Evolutionary conservation across 2,888 invertebrate species (phyloP).

Genomic region (Nipponacmea schrenckii): DNA sequence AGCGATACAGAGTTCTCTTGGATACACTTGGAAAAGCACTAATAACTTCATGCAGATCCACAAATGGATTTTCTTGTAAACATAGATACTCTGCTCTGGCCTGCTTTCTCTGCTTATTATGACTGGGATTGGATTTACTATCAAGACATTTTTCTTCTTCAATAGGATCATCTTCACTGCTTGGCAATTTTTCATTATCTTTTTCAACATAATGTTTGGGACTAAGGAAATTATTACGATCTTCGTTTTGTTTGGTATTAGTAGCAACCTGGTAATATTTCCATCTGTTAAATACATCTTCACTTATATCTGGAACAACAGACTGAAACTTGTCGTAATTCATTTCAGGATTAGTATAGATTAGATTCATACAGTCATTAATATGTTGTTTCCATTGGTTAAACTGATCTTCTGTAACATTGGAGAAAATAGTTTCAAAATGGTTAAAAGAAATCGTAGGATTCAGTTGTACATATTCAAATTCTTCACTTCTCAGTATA

Average conservation of each 20-base stretch:
- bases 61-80: slow-evolving; percentile 14
- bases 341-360: neutral
- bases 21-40: slow-evolving; percentile 14
- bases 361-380: neutral
- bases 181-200: neutral
- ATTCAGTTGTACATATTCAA: slow-evolving; percentile 29
- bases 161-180: neutral
- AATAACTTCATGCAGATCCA: slow-evolving; percentile 16
- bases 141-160: neutral
- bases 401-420: slow-evolving; percentile 32
- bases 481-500: slow-evolving; percentile 21
- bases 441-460: slow-evolving; percentile 31
- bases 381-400: slow-evolving; percentile 34
- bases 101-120: slow-evolving; percentile 11
- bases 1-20: slow-evolving; percentile 17
- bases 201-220: neutral
- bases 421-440: slow-evolving; percentile 28
- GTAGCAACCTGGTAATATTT: slow-evolving; percentile 7
- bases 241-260: neutral
- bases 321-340: neutral
- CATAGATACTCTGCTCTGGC: slow-evolving; percentile 16
- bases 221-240: neutral
- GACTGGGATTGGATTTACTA: neutral
- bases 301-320: slow-evolving; percentile 30
- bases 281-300: slow-evolving; percentile 34